phyloP scores from a whole-genome alignment of 2,888 invertebrate species.

The Ceraclea dissimilis region DNA sequence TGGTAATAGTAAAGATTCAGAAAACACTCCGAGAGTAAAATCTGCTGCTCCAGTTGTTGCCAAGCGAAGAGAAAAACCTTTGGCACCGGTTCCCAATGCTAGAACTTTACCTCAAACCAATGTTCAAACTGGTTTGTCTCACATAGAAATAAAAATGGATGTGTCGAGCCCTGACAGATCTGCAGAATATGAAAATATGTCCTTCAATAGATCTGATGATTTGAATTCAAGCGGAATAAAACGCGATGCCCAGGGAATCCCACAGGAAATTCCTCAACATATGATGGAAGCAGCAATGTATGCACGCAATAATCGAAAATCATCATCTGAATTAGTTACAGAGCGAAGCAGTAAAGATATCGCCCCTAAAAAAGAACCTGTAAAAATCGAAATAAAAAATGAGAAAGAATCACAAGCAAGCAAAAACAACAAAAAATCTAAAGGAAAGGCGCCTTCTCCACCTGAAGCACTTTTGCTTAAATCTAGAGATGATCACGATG shows the following conservation, averaged over 20 bases:
- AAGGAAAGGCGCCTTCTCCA: constrained; percentile 68
- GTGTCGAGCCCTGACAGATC: constrained; percentile 20
- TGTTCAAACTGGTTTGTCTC: constrained; percentile 12
- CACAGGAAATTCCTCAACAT: constrained; percentile 63
- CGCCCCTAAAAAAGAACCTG: constrained; percentile 28
- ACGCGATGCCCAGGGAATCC: constrained; percentile 53
- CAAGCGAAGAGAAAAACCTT: constrained; percentile 45
- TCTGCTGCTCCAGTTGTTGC: constrained; percentile 42
- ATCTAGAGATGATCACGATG: constrained; percentile 36
- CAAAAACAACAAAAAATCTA: constrained; percentile 49
- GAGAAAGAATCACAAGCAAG: constrained; percentile 30
- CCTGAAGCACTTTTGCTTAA: constrained; percentile 49
- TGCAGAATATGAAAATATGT: constrained; percentile 27
- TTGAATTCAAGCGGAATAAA: constrained; percentile 53
- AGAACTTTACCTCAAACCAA: constrained; percentile 32
- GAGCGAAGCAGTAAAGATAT: constrained; percentile 22
- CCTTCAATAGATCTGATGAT: constrained; percentile 40
- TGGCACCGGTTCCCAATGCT: constrained; percentile 45
- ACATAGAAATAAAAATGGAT: constrained; percentile 20
- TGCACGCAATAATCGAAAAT: constrained; percentile 59
- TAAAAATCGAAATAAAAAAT: constrained; percentile 20
- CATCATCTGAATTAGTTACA: constrained; percentile 34
- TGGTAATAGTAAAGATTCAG: constrained; percentile 3
- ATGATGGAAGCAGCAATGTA: constrained; percentile 66
- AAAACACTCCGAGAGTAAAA: constrained; percentile 35